Evolutionary conservation across 2,888 invertebrate species (phyloP), one percentile per base, ranked within the genome.

Genomic region (Mechanitis messenoides): DNA sequence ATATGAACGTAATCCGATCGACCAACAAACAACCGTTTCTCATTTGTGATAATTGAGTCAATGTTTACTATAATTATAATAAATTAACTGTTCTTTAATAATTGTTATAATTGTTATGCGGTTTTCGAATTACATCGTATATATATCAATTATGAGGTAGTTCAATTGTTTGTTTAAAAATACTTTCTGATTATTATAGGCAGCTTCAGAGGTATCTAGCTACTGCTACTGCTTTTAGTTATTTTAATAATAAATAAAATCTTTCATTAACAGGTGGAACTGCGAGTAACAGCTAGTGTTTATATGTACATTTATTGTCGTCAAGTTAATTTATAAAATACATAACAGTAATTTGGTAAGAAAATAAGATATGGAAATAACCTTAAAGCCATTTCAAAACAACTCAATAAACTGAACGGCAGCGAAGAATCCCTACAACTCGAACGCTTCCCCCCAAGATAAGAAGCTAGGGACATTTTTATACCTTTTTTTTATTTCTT

Each of bases 401-500:
- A 58, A 65, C 56, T 67, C 59, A 62, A 67, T 65, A 58, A 61
- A 56, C 56, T 67, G 57, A 56, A 31, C 58, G 60, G 61, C 63
- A 63, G 56, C 60, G 45, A 58, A 67, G 61, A 63, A 59, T 60
- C 63, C 61, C 63, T 63, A 53, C 56, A 61, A 61, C 61, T 62
- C 59, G 56, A 65, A 61, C 45, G 55, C 63, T 58, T 60, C 60
- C 67, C 20, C 63, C 58, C 60, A 55, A 63, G 65, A 65, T 62
- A 63, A 63, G 64, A 57, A 64, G 65, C 56, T 56, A 55, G 58
- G 63, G 64, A 58, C 62, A 60, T 33, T 57, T 58, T 68, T 80
- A 20, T 20, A 78, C 77, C 78, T 78, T 77, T 81, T 81, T 71
- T 74, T 72, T 76, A 42, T 55, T 53, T 60, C 53, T 75, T 74